Base-by-base conservation (phyloP, 2,888 invertebrate species). In the Leptogaster cylindrica region DNA sequence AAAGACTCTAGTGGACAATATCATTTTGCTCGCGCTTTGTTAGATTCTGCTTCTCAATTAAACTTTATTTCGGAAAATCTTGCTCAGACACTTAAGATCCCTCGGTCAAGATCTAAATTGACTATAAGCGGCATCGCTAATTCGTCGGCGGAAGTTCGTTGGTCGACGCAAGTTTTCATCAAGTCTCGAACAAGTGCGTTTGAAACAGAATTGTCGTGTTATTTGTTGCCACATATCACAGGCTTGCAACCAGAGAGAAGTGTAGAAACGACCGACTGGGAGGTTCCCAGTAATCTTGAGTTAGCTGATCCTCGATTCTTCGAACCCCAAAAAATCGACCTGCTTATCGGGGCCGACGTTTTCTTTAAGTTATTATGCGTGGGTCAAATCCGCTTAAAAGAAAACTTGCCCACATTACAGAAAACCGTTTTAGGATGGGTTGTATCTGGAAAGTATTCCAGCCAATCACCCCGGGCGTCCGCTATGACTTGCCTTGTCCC, bases 321-420 rank as follows among this genome's bases (percentile, higher is more conserved):
- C 10, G 10, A 12, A 2, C 36, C 52, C 5, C 25, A 27, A 18
- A 20, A 16, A 2, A 25, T 68, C 1, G 69, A 70, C 31, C 23
- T 70, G 12, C 39, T 70, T 23, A 33, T 70, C 48, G 67, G 69
- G 23, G 69, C 65, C 2, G 68, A 68, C 39, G 8, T 68, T 8
- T 68, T 68, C 14, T 52, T 67, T 4, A 48, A 70, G 39, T 14
- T 69, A 7, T 6, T 69, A 2, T 39, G 46, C 3, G 41, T 65
- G 0, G 58, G 65, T 6, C 33, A 58, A 46, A 69, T 67, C 33
- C 1, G 18, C 16, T 66, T 67, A 18, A 23, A 20, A 31, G 18
- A 18, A 4, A 55, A 10, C 4, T 44, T 63, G 20, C 69, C 69
- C 2, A 12, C 1, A 8, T 28, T 68, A 10, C 67, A 69, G 16